phyloP scores from a whole-genome alignment of 2,113 vertebrate species.

The Trematomus loennbergii region DNA sequence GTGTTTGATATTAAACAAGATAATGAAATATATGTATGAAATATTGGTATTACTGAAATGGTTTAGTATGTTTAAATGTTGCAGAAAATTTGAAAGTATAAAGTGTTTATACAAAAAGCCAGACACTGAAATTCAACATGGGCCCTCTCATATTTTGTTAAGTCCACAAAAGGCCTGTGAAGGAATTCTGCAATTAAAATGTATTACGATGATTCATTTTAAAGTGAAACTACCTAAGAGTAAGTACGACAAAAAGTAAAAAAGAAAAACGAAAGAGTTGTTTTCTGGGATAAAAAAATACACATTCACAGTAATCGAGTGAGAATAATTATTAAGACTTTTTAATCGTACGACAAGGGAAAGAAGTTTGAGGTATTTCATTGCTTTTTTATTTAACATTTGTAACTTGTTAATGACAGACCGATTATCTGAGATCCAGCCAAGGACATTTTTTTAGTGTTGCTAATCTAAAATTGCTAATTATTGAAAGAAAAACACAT shows the following conservation, averaged over 20 bases:
- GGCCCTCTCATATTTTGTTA: background rate
- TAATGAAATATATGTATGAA: no score
- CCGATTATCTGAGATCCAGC: background rate
- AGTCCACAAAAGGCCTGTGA: slow-evolving; percentile 6
- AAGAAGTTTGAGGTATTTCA: background rate
- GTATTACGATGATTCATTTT: slow-evolving; percentile 10
- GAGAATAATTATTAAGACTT: background rate
- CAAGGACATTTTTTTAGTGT: background rate
- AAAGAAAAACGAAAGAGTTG: background rate
- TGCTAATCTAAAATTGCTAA: slow-evolving; percentile 3
- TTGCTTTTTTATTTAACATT: background rate
- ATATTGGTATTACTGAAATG: background rate
- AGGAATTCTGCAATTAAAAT: slow-evolving; percentile 3
- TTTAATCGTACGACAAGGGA: background rate
- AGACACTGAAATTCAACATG: background rate
- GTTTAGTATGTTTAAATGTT: background rate
- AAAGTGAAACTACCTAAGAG: slow-evolving; percentile 1
- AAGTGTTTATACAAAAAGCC: background rate
- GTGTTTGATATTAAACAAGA: background rate
- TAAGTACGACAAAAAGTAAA: background rate
- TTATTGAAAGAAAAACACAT: slow-evolving; percentile 6
- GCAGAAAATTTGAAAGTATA: background rate
- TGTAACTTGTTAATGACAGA: background rate
- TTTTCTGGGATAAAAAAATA: background rate
- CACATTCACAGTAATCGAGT: background rate